Evolutionary conservation across 2,888 invertebrate genomes (phyloP), one percentile per base, ranked within the genome.

Genomic region (Apodemia zela): DNA sequence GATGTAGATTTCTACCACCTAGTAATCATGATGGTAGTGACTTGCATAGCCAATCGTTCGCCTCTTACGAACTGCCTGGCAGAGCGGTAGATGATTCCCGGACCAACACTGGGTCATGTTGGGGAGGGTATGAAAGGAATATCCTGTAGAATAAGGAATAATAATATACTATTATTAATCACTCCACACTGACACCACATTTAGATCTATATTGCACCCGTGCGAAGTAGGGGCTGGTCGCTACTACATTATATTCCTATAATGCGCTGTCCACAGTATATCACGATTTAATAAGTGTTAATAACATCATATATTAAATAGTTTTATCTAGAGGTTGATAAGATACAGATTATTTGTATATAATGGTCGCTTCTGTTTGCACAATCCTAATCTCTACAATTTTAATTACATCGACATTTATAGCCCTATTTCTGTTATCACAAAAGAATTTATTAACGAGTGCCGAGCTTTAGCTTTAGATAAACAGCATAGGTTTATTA

Each of bases 321-420:
- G n/a, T 57, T 57, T 57, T 57, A 57, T 57, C 57, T 57, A 57
- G 7, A 21, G 57, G 15, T n/a, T 51, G 57, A 57, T 57, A 57
- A 57, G 57, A 25, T 57, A 25, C 5, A 51, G 6, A 51, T 21
- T 21, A 47, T 57, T 25, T 54, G 54, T 25, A 29, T 57, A 29
- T 15, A 57, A n/a, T 29, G 15, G 7, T 25, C 57, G 25, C 25
- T 57, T 29, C 29, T 57, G 57, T 57, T 57, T 57, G 29, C 8
- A 29, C 15, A 57, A 57, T 21, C n/a, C 25, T 57, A 57, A 57
- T 57, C 47, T 47, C 29, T 4, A 57, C 57, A 29, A 15, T 57
- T 57, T 57, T 57, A 57, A 57, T 57, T 57, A 57, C 17, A 17
- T 47, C 17, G 47, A n/a, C 17, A 8, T 47, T 45, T 47, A 47